Conservation (phyloP, 1,140 invertebrate genomes). For the Drosophila pachea region DNA sequence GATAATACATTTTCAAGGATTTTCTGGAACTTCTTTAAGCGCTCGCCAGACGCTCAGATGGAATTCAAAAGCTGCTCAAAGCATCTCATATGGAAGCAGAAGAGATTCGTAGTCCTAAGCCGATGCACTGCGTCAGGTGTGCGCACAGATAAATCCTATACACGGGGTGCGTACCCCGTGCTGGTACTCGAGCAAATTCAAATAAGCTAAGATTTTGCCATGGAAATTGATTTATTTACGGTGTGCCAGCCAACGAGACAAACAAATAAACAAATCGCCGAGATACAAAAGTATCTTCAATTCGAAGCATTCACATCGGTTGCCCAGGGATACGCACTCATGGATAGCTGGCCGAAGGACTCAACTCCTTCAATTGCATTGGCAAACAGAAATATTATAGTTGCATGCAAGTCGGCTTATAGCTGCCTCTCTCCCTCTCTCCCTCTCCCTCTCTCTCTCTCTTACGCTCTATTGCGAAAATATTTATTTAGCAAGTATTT, state of each 20-base stretch:
- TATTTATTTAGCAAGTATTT: conserved; percentile 69
- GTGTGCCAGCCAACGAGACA: conserved; percentile 48
- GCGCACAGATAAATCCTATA: background rate
- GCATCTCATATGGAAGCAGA: too few species aligned
- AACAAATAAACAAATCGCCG: conserved; percentile 33
- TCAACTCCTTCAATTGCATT: conserved; percentile 28
- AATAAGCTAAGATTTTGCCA: conserved; percentile 59
- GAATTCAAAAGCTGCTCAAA: too few species aligned
- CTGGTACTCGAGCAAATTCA: conserved; percentile 62
- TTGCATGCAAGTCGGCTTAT: background rate
- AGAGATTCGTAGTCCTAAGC: too few species aligned
- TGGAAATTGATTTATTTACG: conserved; percentile 61
- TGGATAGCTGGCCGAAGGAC: conserved; percentile 22
- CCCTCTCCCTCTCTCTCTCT: background rate
- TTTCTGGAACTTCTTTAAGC: too few species aligned
- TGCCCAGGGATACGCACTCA: conserved; percentile 25
- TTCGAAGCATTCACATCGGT: conserved; percentile 20
- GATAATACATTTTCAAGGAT: too few species aligned
- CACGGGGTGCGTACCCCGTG: conserved; percentile 21
- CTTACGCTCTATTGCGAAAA: conserved; percentile 60
- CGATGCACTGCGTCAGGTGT: too few species aligned
- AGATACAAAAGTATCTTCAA: conserved; percentile 22
- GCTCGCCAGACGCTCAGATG: too few species aligned
- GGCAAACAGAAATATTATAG: conserved; percentile 18
- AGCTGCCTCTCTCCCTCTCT: background rate